Conservation (phyloP, 2,888 invertebrate species). For the Cerceris ruficornis region DNA sequence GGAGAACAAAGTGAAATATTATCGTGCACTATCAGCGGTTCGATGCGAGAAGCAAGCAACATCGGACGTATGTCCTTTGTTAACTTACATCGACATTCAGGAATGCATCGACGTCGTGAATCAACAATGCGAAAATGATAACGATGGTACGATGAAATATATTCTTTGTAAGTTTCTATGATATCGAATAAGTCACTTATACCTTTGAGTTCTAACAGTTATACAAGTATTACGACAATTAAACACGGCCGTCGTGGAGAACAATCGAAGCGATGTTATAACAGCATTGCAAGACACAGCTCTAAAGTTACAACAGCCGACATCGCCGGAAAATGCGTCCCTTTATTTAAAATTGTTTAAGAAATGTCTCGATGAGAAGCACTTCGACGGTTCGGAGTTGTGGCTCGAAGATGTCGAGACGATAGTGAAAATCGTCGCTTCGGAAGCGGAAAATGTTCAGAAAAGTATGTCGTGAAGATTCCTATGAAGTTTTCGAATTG, state of each 20-base stretch:
- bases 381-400: slow-evolving; percentile 83
- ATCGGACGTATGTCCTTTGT: slow-evolving; percentile 83
- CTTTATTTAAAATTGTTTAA: slow-evolving; percentile 84
- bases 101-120: slow-evolving; percentile 87
- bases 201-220: slow-evolving; percentile 59
- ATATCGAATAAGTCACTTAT: slow-evolving; percentile 13
- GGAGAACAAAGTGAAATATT: slow-evolving; percentile 84
- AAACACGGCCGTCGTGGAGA: slow-evolving; percentile 84
- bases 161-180: not conserved
- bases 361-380: slow-evolving; percentile 82
- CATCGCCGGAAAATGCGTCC: slow-evolving; percentile 83
- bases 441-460: slow-evolving; percentile 83
- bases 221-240: slow-evolving; percentile 84
- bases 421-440: slow-evolving; percentile 81
- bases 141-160: slow-evolving; percentile 80
- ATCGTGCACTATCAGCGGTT: slow-evolving; percentile 82
- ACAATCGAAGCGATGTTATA: slow-evolving; percentile 83
- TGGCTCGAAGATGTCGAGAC: slow-evolving; percentile 85
- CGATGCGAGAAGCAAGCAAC: slow-evolving; percentile 83
- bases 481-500: not conserved
- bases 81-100: slow-evolving; percentile 87
- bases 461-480: slow-evolving; percentile 69
- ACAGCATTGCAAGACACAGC: slow-evolving; percentile 82
- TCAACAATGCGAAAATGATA: slow-evolving; percentile 83
- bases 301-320: slow-evolving; percentile 81